Conservation (phyloP, 2,888 invertebrate species). For the Cantharis lateralis region DNA sequence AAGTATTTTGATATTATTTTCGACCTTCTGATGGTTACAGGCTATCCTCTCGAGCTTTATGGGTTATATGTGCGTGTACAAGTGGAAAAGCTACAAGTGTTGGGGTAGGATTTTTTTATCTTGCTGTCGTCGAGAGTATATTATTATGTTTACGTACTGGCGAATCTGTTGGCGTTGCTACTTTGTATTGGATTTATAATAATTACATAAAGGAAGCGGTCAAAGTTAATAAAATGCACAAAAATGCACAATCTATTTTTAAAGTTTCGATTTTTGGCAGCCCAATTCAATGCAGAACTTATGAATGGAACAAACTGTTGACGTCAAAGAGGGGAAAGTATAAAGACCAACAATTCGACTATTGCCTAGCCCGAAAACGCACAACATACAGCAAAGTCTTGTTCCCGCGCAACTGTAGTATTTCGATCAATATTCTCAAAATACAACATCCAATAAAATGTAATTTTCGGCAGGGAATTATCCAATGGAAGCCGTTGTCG, state of each 20-base stretch:
- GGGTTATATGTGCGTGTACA: background rate
- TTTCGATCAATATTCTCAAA: slow-evolving; percentile 48
- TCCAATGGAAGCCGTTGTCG: slow-evolving; percentile 49
- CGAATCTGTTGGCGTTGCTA: background rate
- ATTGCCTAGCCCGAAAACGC: slow-evolving; percentile 35
- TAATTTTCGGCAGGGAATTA: slow-evolving; percentile 44
- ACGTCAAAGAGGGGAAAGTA: slow-evolving; percentile 26
- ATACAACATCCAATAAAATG: slow-evolving; percentile 45
- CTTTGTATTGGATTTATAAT: background rate
- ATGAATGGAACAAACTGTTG: slow-evolving; percentile 45
- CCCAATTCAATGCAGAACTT: slow-evolving; percentile 37
- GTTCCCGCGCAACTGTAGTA: slow-evolving; percentile 43
- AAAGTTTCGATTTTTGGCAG: slow-evolving; percentile 23
- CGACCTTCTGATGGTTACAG: background rate
- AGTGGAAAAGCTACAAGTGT: background rate
- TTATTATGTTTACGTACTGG: background rate
- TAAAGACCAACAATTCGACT: slow-evolving; percentile 32
- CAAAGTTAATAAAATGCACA: background rate
- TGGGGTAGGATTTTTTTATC: background rate
- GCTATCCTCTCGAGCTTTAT: background rate
- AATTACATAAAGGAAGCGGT: background rate
- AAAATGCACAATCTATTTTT: slow-evolving; percentile 6
- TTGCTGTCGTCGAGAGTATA: background rate
- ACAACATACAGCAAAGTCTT: slow-evolving; percentile 31
- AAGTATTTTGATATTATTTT: background rate